Evolutionary conservation across 1,140 invertebrate species (phyloP).

Genomic region (Diorhabda carinulata): DNA sequence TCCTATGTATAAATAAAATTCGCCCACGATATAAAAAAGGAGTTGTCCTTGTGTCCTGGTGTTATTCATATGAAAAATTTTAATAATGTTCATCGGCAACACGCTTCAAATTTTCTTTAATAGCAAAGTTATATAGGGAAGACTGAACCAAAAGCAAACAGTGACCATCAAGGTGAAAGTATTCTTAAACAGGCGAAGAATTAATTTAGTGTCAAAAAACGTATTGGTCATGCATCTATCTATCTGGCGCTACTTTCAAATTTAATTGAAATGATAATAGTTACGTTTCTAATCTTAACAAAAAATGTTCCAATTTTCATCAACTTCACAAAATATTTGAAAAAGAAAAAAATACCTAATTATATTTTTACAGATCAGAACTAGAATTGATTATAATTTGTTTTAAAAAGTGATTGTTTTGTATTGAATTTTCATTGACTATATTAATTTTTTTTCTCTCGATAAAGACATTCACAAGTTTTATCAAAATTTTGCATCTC

Average conservation of each 20-base stretch:
- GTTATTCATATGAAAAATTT: too few species aligned
- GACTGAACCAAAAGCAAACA: background rate
- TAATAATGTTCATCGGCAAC: too few species aligned
- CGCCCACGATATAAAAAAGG: too few species aligned
- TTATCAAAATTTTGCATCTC: too few species aligned
- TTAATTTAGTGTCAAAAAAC: constrained; percentile 1
- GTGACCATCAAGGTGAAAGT: constrained; percentile 14
- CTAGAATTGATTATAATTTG: background rate
- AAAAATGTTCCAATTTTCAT: constrained; percentile 19
- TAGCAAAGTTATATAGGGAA: too few species aligned
- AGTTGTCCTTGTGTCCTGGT: too few species aligned
- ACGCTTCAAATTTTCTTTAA: too few species aligned
- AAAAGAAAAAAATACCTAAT: background rate
- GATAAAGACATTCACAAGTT: too few species aligned
- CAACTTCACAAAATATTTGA: constrained; percentile 7
- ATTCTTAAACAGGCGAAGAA: too few species aligned
- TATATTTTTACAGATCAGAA: background rate
- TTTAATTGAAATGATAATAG: constrained; percentile 30
- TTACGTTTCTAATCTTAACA: constrained; percentile 15
- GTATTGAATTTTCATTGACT: background rate
- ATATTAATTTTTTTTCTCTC: too few species aligned
- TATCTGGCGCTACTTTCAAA: constrained; percentile 21
- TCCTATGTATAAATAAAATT: too few species aligned
- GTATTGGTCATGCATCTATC: constrained; percentile 15
- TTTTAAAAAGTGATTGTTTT: background rate